Base-by-base conservation (phyloP, 2,797 vertebrate species). In the Rhynchonycteris naso region DNA sequence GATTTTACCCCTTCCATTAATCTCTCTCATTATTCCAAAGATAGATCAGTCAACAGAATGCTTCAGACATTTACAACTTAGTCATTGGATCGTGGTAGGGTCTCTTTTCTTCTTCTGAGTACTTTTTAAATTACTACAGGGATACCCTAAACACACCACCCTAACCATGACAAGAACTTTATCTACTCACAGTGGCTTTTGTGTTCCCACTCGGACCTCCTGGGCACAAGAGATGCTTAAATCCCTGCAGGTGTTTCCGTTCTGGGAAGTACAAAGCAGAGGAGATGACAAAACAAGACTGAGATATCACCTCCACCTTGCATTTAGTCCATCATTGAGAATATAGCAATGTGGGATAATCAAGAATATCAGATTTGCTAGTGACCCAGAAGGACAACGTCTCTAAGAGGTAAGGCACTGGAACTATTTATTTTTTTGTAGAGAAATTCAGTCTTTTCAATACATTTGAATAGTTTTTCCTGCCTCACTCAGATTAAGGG, bases 151-250 rank as follows among this genome's bases (percentile, higher is more conserved):
- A n/a, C 21, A 83, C 66, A 26, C 35, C 13, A 28, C 30, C 61
- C 82, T 22, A 52, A 18, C 69, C 18, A n/a, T 10, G 58, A 66
- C 14, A n/a, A 78, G 12, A 33, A 30, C 21, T 2, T 14, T n/a
- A 24, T 28, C 43, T 10, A 91, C 88, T 83, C 84, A 95, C 83
- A 9, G 16, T 43, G 43, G 58, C 38, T 11, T 61, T 26, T 2
- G 13, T 0, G 22, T 10, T 38, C 14, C 61, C 22, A 11, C 33
- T 11, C 0, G 54, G 22, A 5, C 16, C 26, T 3, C 28, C 26
- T 12, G 4, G 21, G 4, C 1, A 0, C 0, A 1, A 4, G 0
- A 7, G 35, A 11, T 0, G 21, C 13, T n/a, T 16, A 4, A 7
- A 2, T 1, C 47, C 6, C 1, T 9, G 3, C 35, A 33, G 30